These are phyloP conservation scores for Drosophila anceps DNA, from an alignment of 2,888 invertebrate species.

Conservation along the genomic window DNA sequence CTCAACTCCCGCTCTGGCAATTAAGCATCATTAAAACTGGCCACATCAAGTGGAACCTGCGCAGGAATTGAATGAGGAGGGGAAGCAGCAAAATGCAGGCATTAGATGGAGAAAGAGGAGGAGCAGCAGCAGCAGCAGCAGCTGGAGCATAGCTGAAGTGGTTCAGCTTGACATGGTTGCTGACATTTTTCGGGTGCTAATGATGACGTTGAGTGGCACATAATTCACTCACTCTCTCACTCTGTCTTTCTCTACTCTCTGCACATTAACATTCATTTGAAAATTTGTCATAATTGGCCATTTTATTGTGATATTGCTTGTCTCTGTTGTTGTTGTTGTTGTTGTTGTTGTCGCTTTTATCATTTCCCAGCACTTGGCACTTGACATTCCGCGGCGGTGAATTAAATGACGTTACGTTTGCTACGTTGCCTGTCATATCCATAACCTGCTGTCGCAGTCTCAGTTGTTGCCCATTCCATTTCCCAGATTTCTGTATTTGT, in stretches of 20 bases:
- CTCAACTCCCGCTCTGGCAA: conserved; percentile 30
- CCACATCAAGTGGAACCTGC: conserved; percentile 16
- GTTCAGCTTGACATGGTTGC: conserved; percentile 38
- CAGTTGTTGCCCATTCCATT: conserved; percentile 29
- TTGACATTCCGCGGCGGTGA: conserved; percentile 36
- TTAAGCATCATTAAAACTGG: conserved; percentile 59
- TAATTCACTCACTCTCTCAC: conserved; percentile 10
- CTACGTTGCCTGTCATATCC: conserved; percentile 24
- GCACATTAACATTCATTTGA: conserved; percentile 63
- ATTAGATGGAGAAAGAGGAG: conserved; percentile 18
- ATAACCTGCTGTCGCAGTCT: conserved; percentile 37
- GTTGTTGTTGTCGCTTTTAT: not conserved
- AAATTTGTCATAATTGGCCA: conserved; percentile 75
- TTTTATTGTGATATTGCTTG: conserved; percentile 47
- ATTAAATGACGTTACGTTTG: conserved; percentile 49
- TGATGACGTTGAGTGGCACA: conserved; percentile 62
- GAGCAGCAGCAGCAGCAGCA: conserved; percentile 16
- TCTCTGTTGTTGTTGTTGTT: not conserved
- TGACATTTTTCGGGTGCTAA: conserved; percentile 60
- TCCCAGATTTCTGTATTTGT: conserved; percentile 51
- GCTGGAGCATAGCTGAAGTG: conserved; percentile 16
- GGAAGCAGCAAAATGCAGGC: conserved; percentile 43
- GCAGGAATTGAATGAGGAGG: not conserved
- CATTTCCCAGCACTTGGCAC: conserved; percentile 26
- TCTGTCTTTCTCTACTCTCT: not conserved